Evolutionary conservation across 2,888 invertebrate genomes (phyloP).

Genomic region (Cynaeus angustus): DNA sequence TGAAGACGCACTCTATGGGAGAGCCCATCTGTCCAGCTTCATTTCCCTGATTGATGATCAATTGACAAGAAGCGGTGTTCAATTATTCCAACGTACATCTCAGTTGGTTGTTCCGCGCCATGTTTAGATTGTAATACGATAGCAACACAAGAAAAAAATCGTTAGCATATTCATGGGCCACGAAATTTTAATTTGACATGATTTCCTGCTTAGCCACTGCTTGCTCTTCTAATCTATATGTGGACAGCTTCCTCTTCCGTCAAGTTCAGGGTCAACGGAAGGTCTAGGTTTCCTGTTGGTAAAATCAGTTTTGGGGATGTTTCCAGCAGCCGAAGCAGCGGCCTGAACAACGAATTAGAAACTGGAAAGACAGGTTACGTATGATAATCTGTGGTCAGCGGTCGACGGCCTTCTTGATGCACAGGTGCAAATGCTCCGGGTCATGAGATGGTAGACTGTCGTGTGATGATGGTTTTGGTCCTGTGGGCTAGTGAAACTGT

Average conservation of each 20-base stretch:
- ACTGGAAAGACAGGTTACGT: conserved; percentile 71
- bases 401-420: conserved; percentile 68
- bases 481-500: conserved; percentile 34
- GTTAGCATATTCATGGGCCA: conserved; percentile 39
- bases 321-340: conserved; percentile 47
- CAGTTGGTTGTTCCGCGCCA: conserved; percentile 54
- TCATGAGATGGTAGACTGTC: conserved; percentile 53
- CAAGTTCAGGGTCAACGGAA: conserved; percentile 19
- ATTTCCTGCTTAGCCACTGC: conserved; percentile 20
- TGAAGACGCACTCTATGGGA: conserved; percentile 33
- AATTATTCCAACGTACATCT: conserved; percentile 59
- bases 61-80: conserved; percentile 62
- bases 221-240: conserved; percentile 10
- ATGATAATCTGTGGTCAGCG: conserved; percentile 68
- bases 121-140: conserved; percentile 42
- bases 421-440: conserved; percentile 69
- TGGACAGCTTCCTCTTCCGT: conserved; percentile 16
- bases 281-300: not conserved
- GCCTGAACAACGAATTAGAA: conserved; percentile 65
- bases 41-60: conserved; percentile 66
- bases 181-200: conserved; percentile 37
- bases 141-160: conserved; percentile 34
- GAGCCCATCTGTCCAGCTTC: conserved; percentile 61
- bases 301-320: conserved; percentile 22
- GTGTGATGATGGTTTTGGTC: conserved; percentile 23